Percentiles rank a stretch among this genome's conserved stretches.
Evolutionary conservation across 1,140 invertebrate species (phyloP).

Genomic region (Rhynchophorus ferrugineus): DNA sequence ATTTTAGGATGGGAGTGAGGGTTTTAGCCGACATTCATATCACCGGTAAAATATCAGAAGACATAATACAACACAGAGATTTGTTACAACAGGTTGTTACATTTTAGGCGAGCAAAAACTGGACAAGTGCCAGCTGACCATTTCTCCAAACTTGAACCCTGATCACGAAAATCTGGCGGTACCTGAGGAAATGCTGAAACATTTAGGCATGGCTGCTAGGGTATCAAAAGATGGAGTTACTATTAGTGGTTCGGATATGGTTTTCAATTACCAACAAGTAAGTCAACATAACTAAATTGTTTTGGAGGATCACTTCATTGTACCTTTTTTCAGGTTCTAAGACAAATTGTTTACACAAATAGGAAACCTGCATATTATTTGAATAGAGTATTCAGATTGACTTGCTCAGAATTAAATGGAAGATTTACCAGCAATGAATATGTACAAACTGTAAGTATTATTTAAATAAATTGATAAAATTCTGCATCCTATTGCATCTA

Average conservation of each 20-base stretch:
- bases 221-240: constrained; percentile 76
- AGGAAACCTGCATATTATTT: constrained; percentile 90
- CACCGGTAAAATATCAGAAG: constrained; percentile 44
- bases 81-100: no score
- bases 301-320: no score
- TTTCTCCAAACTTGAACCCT: constrained; percentile 89
- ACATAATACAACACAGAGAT: no score
- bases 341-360: constrained; percentile 86
- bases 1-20: constrained; percentile 74
- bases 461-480: background rate
- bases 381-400: constrained; percentile 88
- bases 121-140: constrained; percentile 84
- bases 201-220: constrained; percentile 50
- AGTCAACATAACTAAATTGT: no score
- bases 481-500: background rate
- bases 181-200: constrained; percentile 63
- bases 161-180: constrained; percentile 83
- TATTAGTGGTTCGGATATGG: constrained; percentile 75
- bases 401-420: constrained; percentile 87
- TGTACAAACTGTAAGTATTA: constrained; percentile 69
- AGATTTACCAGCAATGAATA: constrained; percentile 92
- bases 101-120: constrained; percentile 40
- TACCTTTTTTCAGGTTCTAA: constrained; percentile 47
- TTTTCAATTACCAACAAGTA: constrained; percentile 72
- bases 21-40: constrained; percentile 77